These are phyloP conservation scores for Miltochrista miniata DNA, from an alignment of 2,888 invertebrate genomes.

Conservation along the genomic window DNA sequence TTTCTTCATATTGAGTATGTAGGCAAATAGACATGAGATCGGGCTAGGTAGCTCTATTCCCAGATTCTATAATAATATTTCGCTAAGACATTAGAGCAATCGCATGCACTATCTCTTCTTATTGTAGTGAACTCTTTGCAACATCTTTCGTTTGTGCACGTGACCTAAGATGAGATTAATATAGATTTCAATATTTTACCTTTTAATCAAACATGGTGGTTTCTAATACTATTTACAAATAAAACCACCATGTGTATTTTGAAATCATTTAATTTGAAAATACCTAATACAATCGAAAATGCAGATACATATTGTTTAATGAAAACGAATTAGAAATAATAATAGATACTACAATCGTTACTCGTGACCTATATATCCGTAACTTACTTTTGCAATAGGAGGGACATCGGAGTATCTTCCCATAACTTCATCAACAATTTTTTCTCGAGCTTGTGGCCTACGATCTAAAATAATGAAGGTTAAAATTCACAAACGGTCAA, in stretches of 20 bases:
- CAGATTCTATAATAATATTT: neutral
- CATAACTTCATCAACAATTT: constrained; percentile 65
- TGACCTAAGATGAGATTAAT: constrained; percentile 45
- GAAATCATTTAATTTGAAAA: constrained; percentile 7
- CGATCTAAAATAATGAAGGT: constrained; percentile 59
- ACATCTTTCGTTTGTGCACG: neutral
- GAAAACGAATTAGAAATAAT: neutral
- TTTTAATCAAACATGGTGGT: constrained; percentile 42
- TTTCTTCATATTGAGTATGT: neutral
- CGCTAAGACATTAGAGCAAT: neutral
- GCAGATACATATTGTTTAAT: neutral
- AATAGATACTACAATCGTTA: neutral
- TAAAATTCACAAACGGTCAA: constrained; percentile 16
- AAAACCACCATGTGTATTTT: constrained; percentile 53
- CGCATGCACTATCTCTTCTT: neutral
- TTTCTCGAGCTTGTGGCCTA: constrained; percentile 52
- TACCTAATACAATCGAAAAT: neutral
- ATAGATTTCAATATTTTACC: constrained; percentile 2
- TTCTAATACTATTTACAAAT: constrained; percentile 38
- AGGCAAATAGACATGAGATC: neutral
- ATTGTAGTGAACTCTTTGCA: neutral
- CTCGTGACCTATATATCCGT: constrained; percentile 44
- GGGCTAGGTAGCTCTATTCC: neutral
- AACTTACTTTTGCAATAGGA: constrained; percentile 64
- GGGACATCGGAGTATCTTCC: constrained; percentile 55